Base-by-base conservation (phyloP, 2,888 invertebrate genomes). In the Diarsia brunnea region DNA sequence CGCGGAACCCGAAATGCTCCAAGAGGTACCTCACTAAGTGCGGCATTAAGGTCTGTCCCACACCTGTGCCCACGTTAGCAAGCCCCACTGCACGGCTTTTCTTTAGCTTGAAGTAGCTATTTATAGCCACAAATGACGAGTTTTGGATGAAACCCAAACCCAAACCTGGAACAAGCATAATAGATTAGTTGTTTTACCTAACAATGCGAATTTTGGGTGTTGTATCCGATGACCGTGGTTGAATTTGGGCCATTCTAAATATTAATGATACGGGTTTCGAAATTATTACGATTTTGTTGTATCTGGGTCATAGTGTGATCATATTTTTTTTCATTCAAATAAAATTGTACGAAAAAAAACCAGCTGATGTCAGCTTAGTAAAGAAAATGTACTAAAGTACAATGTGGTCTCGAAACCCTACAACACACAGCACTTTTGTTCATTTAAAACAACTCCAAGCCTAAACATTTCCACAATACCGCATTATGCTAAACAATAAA, bases 21-120 rank as follows among this genome's bases (percentile, higher is more conserved):
- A 98, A 92, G 67, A 98, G 96, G 88, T 97, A 97, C 66, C 97
- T 96, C 75, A 98, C 97, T 84, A 98, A 94, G 89, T 98, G 98
- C 5, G 98, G 98, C 97, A 98, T 97, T 79, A 98, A 91, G 92
- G 98, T 97, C 91, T 98, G 98, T 5, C 98, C 98, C 45, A 98
- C 93, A 78, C 98, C 98, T 82, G 98, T 98, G 74, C 98, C 98
- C 45, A 98, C 98, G 94, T 98, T 97, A 0, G 98, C 97, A 49
- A 98, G 94, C 3, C 98, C 98, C 73, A 98, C 98, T n/a, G 98
- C 98, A 60, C 97, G 97, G 79, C 97, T 97, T 86, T 98, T 97
- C 90, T 96, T 97, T 75, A 96, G 95, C 76, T 96, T 97, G 90
- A 98, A 98, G 92, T 98, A 98, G 43, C 97, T 97, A 91, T 98